A percentile compares a stretch with the other conserved stretches of the same genome.
phyloP scores from a whole-genome alignment of 2,797 vertebrate species.

The Acropternis orthonyx region DNA sequence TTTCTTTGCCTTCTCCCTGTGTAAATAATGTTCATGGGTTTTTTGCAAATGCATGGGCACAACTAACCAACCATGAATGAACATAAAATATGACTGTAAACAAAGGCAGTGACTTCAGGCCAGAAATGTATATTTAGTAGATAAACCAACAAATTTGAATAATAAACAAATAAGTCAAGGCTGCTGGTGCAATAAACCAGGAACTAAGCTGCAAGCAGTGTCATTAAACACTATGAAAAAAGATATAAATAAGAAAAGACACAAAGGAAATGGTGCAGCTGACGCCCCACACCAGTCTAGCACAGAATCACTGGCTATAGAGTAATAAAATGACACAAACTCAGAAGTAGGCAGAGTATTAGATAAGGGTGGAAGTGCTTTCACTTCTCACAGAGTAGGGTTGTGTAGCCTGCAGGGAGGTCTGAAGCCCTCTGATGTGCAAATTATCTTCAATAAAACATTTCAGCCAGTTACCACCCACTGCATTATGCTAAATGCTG shows the following conservation, averaged over 20 bases:
- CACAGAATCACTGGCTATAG: background rate
- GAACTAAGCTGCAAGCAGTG: background rate
- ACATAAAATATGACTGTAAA: background rate
- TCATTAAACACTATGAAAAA: background rate
- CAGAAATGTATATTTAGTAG: background rate
- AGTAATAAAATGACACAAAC: background rate
- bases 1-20: constrained; percentile 81
- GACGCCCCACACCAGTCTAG: background rate
- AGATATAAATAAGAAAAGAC: background rate
- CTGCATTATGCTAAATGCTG: background rate
- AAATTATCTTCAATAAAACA: background rate
- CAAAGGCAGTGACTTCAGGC: background rate
- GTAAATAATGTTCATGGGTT: constrained; percentile 3
- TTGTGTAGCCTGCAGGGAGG: background rate
- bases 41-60: background rate
- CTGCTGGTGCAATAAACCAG: background rate
- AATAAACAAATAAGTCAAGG: background rate
- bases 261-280: background rate
- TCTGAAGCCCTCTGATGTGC: background rate
- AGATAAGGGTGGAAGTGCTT: background rate
- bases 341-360: background rate
- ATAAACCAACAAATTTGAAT: background rate
- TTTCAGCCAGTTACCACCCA: background rate
- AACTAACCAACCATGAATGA: background rate
- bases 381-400: background rate